Evolutionary conservation across 2,888 invertebrate species (phyloP), one percentile per base, ranked within the genome.

Genomic region (Chrysina gloriosa): DNA sequence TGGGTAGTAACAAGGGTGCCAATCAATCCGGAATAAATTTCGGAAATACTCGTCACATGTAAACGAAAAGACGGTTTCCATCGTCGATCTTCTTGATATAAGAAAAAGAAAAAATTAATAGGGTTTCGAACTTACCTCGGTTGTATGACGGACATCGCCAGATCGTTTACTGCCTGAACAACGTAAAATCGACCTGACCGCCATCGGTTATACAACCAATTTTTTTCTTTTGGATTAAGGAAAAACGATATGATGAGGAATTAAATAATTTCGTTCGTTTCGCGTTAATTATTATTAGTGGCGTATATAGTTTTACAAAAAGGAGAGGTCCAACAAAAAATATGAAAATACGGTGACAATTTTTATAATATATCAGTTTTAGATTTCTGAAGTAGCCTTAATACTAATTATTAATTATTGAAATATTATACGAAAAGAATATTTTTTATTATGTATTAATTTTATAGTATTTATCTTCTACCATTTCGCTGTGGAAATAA

Each of bases 1-100:
- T 96, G 84, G 98, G 98, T 69, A 95, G 95, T 79, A 98, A 98
- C 88, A 98, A 98, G 85, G 98, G 98, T 25, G 98, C 98, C 77
- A 97, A 87, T 81, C 97, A 97, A 84, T 94, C 95, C 73, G 98
- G 98, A 67, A 95, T 97, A 82, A 98, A 94, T 84, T 96, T 98
- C 79, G 98, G 98, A 76, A 97, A 96, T 86, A 97, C 97, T 78
- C 89, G 97, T 84, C 97, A 98, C 86, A 97, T 97, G 96, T 97
- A 92, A 91, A 7, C 25, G 14, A 27, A 52, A 52, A 19, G 19
- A 25, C 4, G 25, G 52, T 7, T 19, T 19, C 19, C 31, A 31
- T 52, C 52, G 31, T 31, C 31, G 16, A 14, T 58, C 42, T 58
- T 58, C 58, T 58, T 58, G 14, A 42, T 27, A 23, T 56, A 47